Base-by-base conservation (phyloP, 2,797 vertebrate species). In the Oreochromis mossambicus region DNA sequence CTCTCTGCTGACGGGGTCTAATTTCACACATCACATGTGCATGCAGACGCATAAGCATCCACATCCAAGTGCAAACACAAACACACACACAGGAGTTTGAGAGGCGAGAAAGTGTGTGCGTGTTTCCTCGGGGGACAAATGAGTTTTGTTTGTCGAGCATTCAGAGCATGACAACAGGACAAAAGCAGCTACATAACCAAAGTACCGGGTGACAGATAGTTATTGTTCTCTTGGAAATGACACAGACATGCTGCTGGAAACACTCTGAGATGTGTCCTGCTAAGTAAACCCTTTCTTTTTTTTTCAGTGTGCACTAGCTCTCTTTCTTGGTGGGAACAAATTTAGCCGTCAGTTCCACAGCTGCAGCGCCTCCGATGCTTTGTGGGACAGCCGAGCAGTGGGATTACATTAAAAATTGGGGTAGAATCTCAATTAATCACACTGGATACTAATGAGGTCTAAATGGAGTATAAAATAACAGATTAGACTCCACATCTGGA, bases 11-110 rank as follows among this genome's bases (percentile, higher is more conserved):
- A 32, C 15, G 58, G 89, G 88, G 51, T 96, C 93, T 76, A 38
- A 96, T 98, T 98, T 97, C 98, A 97, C 95, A 97, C 94, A 75
- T 89, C 83, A 83, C 85, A 92, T 89, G 89, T 82, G 86, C 87
- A 90, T 88, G 82, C 70, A 82, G 70, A 90, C 63, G 52, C 88
- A 87, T 88, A 84, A 81, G 52, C 80, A 79, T 80, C 73, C 85
- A 91, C 82, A 77, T 78, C 58, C 77, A 81, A 75, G 56, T 73
- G 76, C 77, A 87, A 83, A 78, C 54, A 43, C 82, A 48, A 82
- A 55, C 83, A 78, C 68, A 70, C 77, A 78, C 56, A 77, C 77
- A 70, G 58, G 32, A 63, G 58, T 63, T 63, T 63, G 32, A 63
- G 58, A 63, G 17, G 32, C 10, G 32, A 63, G 58, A n/a, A 63